Conservation (phyloP, 2,888 invertebrate genomes). For the Agriotes lineatus region DNA sequence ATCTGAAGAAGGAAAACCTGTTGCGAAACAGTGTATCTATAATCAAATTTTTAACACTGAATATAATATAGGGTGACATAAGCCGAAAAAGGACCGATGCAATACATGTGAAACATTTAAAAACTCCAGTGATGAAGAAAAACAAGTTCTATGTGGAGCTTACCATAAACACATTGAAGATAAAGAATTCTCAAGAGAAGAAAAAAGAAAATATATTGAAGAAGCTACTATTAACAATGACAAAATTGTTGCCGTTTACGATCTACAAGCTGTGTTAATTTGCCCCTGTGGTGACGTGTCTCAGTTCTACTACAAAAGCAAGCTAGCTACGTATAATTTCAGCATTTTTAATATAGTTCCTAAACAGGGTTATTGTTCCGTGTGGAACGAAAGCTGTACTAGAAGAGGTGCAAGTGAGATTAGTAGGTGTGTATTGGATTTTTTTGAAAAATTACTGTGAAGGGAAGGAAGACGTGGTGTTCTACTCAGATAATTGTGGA, state of each 20-base stretch:
- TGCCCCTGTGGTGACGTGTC: not conserved
- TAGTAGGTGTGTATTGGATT: not conserved
- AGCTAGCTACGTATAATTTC: not conserved
- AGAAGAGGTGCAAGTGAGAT: slow-evolving; percentile 8
- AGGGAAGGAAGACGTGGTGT: not conserved
- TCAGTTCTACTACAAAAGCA: not conserved
- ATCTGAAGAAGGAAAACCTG: not conserved
- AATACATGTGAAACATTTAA: not conserved
- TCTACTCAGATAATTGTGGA: not conserved
- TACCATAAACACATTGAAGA: not conserved
- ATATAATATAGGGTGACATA: not conserved
- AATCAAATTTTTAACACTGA: not conserved
- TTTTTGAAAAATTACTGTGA: not conserved
- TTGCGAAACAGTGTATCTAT: not conserved
- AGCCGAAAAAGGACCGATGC: not conserved
- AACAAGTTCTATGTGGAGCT: not conserved
- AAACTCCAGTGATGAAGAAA: not conserved
- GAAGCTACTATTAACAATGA: not conserved
- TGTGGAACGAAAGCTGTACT: not conserved
- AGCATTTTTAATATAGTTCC: not conserved
- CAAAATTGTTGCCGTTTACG: not conserved
- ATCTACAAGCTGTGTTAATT: not conserved
- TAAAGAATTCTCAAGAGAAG: not conserved
- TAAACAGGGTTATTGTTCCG: not conserved
- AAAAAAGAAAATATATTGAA: not conserved